Percentiles rank a stretch among this genome's conserved stretches.
phyloP scores from a whole-genome alignment of 1,140 invertebrate genomes.

The Eubasilissa regina region DNA sequence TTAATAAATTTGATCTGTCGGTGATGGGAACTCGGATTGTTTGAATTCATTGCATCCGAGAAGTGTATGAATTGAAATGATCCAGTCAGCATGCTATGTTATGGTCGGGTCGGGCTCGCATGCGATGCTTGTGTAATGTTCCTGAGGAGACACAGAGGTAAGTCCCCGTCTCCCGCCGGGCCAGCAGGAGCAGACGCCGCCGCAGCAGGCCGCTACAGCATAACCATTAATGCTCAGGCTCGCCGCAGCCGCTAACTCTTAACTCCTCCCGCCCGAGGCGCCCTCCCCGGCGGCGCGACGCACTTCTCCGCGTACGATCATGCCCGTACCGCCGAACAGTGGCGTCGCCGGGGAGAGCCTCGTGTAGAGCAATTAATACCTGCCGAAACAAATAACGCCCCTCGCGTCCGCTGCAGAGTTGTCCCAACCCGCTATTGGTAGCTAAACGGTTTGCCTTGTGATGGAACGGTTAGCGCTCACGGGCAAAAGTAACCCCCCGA shows the following conservation, averaged over 20 bases:
- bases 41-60: too few species aligned
- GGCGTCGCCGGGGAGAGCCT: background rate
- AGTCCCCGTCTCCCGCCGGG: conserved; percentile 54
- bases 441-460: conserved; percentile 35
- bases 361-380: conserved; percentile 23
- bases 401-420: background rate
- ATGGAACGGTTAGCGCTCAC: conserved; percentile 10
- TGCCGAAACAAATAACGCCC: background rate
- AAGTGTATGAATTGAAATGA: too few species aligned
- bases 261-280: conserved; percentile 34
- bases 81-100: background rate
- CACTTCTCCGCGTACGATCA: conserved; percentile 50
- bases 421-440: conserved; percentile 24
- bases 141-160: conserved; percentile 56
- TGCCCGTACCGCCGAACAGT: conserved; percentile 47
- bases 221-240: conserved; percentile 7
- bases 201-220: background rate
- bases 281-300: background rate
- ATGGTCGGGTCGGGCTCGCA: conserved; percentile 41
- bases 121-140: conserved; percentile 47
- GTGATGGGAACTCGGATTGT: too few species aligned
- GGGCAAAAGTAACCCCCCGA: conserved; percentile 3
- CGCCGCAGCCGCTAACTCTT: conserved; percentile 44
- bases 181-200: background rate
- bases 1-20: too few species aligned